phyloP scores from a whole-genome alignment of 2,888 invertebrate species.

The Drosophila quinaria region DNA sequence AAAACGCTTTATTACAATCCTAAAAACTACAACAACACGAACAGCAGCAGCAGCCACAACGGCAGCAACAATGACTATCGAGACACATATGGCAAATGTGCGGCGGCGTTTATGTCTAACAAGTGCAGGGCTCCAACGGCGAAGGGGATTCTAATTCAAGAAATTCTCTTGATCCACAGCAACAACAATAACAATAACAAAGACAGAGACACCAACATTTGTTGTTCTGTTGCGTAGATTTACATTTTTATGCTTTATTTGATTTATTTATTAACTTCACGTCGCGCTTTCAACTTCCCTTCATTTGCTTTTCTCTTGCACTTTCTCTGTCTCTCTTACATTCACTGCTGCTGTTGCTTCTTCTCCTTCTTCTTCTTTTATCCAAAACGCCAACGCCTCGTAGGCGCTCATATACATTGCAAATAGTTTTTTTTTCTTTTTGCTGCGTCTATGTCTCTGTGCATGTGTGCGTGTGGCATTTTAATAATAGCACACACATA shows the following conservation, averaged over 20 bases:
- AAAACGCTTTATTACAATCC: conserved; percentile 76
- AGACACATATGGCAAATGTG: conserved; percentile 63
- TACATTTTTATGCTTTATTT: conserved; percentile 64
- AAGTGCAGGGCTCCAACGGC: conserved; percentile 44
- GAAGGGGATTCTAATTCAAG: conserved; percentile 36
- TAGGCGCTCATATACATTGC: conserved; percentile 39
- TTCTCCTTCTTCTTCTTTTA: conserved; percentile 37
- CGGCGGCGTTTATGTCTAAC: conserved; percentile 65
- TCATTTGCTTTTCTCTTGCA: conserved; percentile 5
- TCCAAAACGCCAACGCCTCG: conserved; percentile 75
- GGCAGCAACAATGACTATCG: conserved; percentile 12
- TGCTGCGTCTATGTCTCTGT: conserved; percentile 28
- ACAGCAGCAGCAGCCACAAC: background rate
- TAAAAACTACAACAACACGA: conserved; percentile 27
- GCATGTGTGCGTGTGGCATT: conserved; percentile 62
- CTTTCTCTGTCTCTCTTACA: conserved; percentile 2
- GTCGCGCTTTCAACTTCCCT: conserved; percentile 21
- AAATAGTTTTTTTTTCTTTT: conserved; percentile 54
- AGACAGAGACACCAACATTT: conserved; percentile 1
- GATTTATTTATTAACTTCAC: conserved; percentile 69
- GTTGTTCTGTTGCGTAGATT: conserved; percentile 41
- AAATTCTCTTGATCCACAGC: conserved; percentile 22
- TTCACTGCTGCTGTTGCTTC: conserved; percentile 31
- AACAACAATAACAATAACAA: background rate
- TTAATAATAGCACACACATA: conserved; percentile 68